Base-by-base conservation (phyloP, 2,888 invertebrate genomes). In the Tachystola acroxantha region DNA sequence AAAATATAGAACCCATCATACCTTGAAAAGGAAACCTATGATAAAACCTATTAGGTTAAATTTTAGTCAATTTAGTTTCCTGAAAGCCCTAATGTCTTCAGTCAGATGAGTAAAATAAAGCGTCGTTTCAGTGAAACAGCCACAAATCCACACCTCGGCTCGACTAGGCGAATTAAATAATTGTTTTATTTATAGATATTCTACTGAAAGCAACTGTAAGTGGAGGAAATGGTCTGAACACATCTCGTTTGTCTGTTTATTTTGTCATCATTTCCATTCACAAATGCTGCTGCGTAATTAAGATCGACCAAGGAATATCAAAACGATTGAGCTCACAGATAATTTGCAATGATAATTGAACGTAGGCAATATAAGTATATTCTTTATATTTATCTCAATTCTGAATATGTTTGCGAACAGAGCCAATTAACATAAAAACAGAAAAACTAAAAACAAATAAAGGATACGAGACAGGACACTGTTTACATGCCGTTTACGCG, bases 401-500 rank as follows among this genome's bases (percentile, higher is more conserved):
- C 6, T 26, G 10, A 26, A 26, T 26, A 10, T 26, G 10, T 3
- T 26, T 26, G 10, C 10, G 26, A 10, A 6, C 7, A 24, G 7
- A 24, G 2, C 3, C 7, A n/a, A 24, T 24, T 24, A 16, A 16
- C 16, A 16, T 16, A 16, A 6, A 16, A 6, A 16, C 16, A 4
- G 16, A 16, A 16, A 16, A 28, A 35, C 27, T 36, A 28, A 36
- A 39, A 39, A 36, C 24, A 39, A 30, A 35, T 35, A 27, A 19
- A 22, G 32, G 27, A 29, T 31, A 33, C 19, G 30, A 33, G 29
- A 30, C 22, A 25, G 12, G 25, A 20, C 10, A 27, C 2, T 60
- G 58, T 48, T 53, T 42, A 42, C 39, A 37, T 49, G 60, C 60
- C 61, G 58, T 72, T 70, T 72, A 63, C 64, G 67, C 68, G 69